These are phyloP conservation scores for Hemicentrotus pulcherrimus DNA, from an alignment of 35 echinoderm and acorn worm genomes.

Conservation along the genomic window DNA sequence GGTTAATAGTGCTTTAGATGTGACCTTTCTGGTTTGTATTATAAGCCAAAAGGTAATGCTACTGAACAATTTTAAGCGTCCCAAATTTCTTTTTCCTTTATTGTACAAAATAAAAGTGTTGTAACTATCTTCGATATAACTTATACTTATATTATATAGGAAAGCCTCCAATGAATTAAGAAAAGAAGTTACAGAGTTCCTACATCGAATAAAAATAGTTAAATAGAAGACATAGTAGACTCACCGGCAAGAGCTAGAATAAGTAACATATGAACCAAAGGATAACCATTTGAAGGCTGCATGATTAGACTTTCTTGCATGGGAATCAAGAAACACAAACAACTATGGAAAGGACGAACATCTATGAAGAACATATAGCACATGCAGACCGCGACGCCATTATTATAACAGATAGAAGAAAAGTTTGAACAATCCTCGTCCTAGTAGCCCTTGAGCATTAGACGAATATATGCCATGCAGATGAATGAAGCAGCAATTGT, in stretches of 20 bases:
- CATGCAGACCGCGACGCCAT: not conserved
- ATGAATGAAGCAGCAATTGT: not conserved
- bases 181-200: no score
- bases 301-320: not conserved
- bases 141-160: no score
- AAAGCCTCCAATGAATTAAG: no score
- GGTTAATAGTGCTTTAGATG: no score
- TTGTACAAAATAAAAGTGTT: no score
- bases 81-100: no score
- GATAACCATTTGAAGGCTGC: not conserved
- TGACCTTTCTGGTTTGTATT: no score
- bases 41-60: no score
- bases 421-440: not conserved
- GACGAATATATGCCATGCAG: not conserved
- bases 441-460: not conserved
- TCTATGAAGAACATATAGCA: not conserved
- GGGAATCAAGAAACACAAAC: not conserved
- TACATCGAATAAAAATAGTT: no score
- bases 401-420: not conserved
- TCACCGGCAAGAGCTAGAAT: not conserved
- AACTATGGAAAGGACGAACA: not conserved
- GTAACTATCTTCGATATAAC: no score
- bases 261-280: conserved; percentile 10
- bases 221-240: not conserved
- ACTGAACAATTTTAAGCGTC: no score